A percentile compares a stretch with the other conserved stretches of the same genome.
These are phyloP conservation scores for Orycteropus afer DNA, from an alignment of 2,113 vertebrate species.

Conservation along the genomic window DNA sequence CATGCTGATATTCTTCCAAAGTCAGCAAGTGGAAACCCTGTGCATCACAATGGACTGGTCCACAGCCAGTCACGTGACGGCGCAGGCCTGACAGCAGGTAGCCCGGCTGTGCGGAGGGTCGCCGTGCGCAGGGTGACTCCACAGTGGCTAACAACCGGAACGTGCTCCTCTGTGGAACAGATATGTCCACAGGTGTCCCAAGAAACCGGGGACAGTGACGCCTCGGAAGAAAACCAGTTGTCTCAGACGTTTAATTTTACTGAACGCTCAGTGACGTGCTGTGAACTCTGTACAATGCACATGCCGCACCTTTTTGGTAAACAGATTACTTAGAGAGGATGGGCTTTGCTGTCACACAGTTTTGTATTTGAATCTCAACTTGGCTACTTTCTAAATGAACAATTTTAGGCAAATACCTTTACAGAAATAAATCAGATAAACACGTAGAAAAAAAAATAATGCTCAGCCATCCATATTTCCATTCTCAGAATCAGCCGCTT, in stretches of 20 bases:
- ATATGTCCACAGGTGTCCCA: neutral
- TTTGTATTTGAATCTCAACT: neutral
- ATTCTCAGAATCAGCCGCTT: conserved; percentile 13
- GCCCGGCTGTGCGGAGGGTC: neutral
- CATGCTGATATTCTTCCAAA: neutral
- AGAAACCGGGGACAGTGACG: neutral
- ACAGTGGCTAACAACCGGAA: neutral
- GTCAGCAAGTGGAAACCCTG: neutral
- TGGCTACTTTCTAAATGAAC: conserved; percentile 2
- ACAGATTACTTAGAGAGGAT: neutral
- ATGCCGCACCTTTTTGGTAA: neutral
- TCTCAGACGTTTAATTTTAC: neutral
- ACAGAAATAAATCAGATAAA: conserved; percentile 10
- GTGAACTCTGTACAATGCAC: neutral
- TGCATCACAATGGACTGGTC: neutral
- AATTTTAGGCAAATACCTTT: neutral
- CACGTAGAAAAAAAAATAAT: conserved; percentile 4
- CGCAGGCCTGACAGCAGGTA: neutral
- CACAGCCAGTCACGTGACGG: neutral
- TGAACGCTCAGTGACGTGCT: neutral
- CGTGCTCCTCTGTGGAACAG: neutral
- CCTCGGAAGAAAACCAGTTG: neutral
- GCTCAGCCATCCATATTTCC: neutral
- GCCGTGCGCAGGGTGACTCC: neutral
- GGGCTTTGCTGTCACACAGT: neutral